Evolutionary conservation across 1,140 invertebrate species (phyloP), one percentile per base, ranked within the genome.

Genomic region (Micrasema minimum): DNA sequence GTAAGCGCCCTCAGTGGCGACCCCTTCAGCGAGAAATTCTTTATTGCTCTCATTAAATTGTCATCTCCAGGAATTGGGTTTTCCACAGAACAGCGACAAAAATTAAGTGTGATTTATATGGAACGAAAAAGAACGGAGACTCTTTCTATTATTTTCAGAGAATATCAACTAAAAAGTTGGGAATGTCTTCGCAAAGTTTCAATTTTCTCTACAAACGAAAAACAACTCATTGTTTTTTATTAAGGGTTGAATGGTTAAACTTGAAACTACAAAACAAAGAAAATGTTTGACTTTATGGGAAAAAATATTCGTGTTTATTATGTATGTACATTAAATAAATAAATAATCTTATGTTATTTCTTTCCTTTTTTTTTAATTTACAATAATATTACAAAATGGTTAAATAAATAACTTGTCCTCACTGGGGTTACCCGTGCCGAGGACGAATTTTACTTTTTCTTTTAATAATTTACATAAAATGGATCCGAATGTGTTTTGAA

Each of bases 41-140:
- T 71, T 71, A 71, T 66, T 66, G 48, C 59, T 57, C 69, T 71
- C 69, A 71, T 71, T 71, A 71, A 71, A 71, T 71, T 71, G 69
- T 71, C 69, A 71, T 65, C 69, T 71, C 59, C 69, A 71, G 59
- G 69, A 71, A 65, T 71, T 57, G 67, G 67, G 67, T 68, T 57
- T 31, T 68, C 23, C 26, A 14, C 16, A 38, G 67, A 69, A 62
- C 46, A 62, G 50, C 67, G 67, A 69, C 67, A 69, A 69, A 68
- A 69, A 69, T 69, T 55, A 62, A 69, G 37, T 62, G 57, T 69
- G 53, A 69, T 69, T 69, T 69, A 69, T 69, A 41, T 62, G 26
- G 50, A 62, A 45, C 51, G 67, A 11, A 62, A 46, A 68, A 51
- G 35, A 22, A 26, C 22, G 50, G 45, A 62, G 45, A 62, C 38